Base-by-base conservation (phyloP, 2,888 invertebrate species). In the Lysandra bellargus region DNA sequence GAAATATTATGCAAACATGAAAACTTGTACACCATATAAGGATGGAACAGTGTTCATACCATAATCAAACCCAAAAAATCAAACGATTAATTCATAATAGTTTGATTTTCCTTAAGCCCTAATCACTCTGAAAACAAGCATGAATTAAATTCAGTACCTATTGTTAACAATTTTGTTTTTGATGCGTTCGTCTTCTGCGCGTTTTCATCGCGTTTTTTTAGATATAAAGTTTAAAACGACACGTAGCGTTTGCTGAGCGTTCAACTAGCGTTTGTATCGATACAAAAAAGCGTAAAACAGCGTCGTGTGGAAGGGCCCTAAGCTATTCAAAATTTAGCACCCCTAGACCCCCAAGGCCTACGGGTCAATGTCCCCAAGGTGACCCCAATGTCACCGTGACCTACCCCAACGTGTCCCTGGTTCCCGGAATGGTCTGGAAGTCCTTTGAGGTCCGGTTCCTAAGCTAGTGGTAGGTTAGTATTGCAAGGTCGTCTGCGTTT, bases 351-450 rank as follows among this genome's bases (percentile, higher is more conserved):
- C 82, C 84, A 84, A 84, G 83, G 84, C 83, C 82, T 83, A 81
- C 81, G 82, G 91, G 88, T 92, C 92, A 90, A 83, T 83, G 90
- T 79, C 88, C 79, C n/a, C 86, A 92, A 92, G 92, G 92, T 93
- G 92, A 92, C 91, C 87, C 82, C 14, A 86, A 86, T 85, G 92
- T 91, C 92, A 89, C 84, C 85, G 83, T 88, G 92, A 92, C 93
- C 92, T 93, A 90, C 88, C 92, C 89, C 87, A 85, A 85, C 83
- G 83, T 81, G 86, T 85, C 87, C 86, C 83, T 84, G 84, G 85
- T 87, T 91, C 91, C 90, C 89, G 90, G 90, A 91, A 91, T 88
- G 85, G 87, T 84, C 85, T 86, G 86, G 85, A 85, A 85, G 84
- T 83, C 84, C 83, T 84, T 83, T 81, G 77, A 80, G 81, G 83